A percentile compares a stretch with the other conserved stretches of the same genome.
Evolutionary conservation across 2,113 vertebrate species (phyloP).

Genomic region (Paracanthobrama guichenoti): DNA sequence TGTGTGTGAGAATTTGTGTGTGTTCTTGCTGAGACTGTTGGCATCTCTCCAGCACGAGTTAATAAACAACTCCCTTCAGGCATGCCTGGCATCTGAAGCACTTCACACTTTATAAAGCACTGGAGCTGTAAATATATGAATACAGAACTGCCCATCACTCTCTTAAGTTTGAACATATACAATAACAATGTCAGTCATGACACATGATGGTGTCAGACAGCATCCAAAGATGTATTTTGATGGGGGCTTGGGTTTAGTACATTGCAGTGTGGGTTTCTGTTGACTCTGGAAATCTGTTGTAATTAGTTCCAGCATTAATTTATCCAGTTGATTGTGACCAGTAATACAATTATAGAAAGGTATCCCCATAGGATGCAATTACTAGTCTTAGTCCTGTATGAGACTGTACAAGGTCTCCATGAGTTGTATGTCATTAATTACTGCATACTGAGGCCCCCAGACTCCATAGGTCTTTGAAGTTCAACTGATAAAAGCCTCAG

Average conservation of each 20-base stretch:
- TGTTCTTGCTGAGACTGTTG: constrained; percentile 17
- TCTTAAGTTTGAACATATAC: neutral
- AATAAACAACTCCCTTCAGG: constrained; percentile 69
- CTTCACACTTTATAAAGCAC: constrained; percentile 44
- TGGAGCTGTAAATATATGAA: constrained; percentile 23
- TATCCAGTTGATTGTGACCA: neutral
- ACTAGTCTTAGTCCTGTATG: neutral
- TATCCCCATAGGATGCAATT: neutral
- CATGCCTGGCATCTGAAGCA: constrained; percentile 69
- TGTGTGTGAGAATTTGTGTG: neutral
- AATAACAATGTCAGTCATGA: neutral
- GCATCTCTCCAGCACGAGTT: constrained; percentile 50
- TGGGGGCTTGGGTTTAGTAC: neutral
- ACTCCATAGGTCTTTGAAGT: neutral
- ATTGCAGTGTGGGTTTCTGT: neutral
- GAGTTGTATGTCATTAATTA: neutral
- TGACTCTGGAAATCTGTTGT: neutral
- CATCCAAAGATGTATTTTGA: neutral
- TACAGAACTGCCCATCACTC: neutral
- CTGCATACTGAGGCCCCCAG: neutral
- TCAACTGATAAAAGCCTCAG: neutral
- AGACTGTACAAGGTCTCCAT: neutral
- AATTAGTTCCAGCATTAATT: neutral
- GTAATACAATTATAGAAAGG: neutral
- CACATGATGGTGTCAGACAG: neutral